phyloP scores from a whole-genome alignment of 2,888 invertebrate genomes.

The Chrysolina oricalcia region DNA sequence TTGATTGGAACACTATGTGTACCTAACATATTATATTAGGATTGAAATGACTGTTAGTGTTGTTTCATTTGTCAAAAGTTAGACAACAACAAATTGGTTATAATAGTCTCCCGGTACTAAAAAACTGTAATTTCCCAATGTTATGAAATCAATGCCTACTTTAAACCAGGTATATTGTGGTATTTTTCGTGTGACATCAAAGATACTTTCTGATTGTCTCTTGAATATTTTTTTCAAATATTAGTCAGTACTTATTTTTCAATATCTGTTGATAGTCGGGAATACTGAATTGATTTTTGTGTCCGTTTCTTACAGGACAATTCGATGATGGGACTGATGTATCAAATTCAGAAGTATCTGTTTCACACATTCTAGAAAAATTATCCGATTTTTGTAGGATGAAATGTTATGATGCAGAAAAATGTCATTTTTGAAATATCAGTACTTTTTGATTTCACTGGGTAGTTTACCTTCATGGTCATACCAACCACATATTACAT shows the following conservation, averaged over 20 bases:
- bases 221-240: not conserved
- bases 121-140: constrained; percentile 44
- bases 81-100: not conserved
- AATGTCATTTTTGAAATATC: constrained; percentile 35
- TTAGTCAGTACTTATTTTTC: constrained; percentile 47
- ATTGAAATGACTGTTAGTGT: not conserved
- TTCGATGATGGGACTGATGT: constrained; percentile 37
- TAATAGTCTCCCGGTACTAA: not conserved
- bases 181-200: constrained; percentile 24
- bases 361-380: constrained; percentile 21
- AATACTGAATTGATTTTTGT: constrained; percentile 57
- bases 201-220: constrained; percentile 23
- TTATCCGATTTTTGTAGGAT: constrained; percentile 32
- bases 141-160: constrained; percentile 6
- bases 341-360: constrained; percentile 32
- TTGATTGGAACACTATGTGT: not conserved
- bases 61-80: not conserved
- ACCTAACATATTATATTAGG: not conserved
- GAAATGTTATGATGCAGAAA: constrained; percentile 22
- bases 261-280: constrained; percentile 49
- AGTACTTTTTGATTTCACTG: constrained; percentile 29
- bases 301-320: constrained; percentile 14
- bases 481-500: no score
- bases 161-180: constrained; percentile 34
- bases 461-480: no score